Percentiles rank a stretch among this genome's conserved stretches.
Conservation (phyloP, 2,888 invertebrate species). For the Drosophila mercatorum region DNA sequence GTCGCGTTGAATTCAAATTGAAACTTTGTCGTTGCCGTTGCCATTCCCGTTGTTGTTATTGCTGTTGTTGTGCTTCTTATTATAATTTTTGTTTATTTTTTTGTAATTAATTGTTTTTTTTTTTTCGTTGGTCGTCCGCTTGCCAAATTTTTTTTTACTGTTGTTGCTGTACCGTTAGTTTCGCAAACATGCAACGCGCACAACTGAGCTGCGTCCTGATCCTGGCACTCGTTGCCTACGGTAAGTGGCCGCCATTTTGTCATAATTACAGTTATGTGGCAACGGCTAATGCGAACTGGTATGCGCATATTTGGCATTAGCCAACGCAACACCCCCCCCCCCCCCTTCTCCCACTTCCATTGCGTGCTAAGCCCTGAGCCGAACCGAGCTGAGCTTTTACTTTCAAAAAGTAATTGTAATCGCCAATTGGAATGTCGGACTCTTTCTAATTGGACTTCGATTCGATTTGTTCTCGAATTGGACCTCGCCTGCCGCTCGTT, state of each 20-base stretch:
- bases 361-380: constrained; percentile 28
- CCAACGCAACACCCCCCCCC: constrained; percentile 48
- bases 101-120: neutral
- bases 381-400: constrained; percentile 73
- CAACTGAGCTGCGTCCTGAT: constrained; percentile 67
- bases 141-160: constrained; percentile 21
- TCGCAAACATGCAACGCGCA: constrained; percentile 63
- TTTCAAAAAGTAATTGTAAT: constrained; percentile 61
- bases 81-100: constrained; percentile 16
- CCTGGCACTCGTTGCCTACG: constrained; percentile 66
- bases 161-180: constrained; percentile 14
- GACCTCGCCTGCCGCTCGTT: constrained; percentile 26
- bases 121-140: constrained; percentile 13
- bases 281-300: neutral
- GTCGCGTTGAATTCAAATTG: constrained; percentile 42
- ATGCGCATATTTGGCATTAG: constrained; percentile 29
- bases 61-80: neutral
- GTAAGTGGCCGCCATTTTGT: constrained; percentile 64
- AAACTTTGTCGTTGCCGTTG: constrained; percentile 15
- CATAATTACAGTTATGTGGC: neutral
- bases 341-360: constrained; percentile 44
- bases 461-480: constrained; percentile 46
- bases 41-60: constrained; percentile 5
- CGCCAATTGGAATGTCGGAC: constrained; percentile 30
- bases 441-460: neutral